Conservation (phyloP, 2,113 vertebrate genomes). For the Myrmecobius fasciatus region DNA sequence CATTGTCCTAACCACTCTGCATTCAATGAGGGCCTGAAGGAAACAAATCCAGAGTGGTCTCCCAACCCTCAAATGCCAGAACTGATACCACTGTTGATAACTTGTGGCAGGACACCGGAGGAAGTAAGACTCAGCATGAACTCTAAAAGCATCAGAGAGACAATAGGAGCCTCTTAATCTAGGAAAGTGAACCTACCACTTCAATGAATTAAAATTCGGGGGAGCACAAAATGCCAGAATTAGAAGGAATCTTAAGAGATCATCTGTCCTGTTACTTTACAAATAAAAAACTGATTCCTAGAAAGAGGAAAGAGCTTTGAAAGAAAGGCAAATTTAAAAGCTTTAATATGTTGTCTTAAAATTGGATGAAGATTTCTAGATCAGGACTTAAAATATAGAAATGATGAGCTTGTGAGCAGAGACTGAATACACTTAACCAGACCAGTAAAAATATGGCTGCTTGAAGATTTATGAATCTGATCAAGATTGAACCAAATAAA, state of each 20-base stretch:
- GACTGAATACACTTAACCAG: not conserved
- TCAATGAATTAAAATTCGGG: not conserved
- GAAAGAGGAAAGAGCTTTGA: not conserved
- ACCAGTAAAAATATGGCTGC: not conserved
- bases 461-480: not conserved
- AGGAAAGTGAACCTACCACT: not conserved
- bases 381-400: not conserved
- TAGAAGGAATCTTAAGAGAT: not conserved
- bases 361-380: not conserved
- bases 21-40: not conserved
- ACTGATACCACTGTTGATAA: not conserved
- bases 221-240: not conserved
- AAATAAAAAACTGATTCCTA: not conserved
- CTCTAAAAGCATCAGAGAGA: not conserved
- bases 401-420: not conserved
- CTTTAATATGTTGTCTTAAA: not conserved
- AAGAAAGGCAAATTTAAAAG: not conserved
- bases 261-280: not conserved
- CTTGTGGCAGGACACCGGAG: not conserved
- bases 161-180: not conserved
- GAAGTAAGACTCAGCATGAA: not conserved
- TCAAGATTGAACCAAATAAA: not conserved
- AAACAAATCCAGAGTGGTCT: not conserved
- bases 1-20: not conserved
- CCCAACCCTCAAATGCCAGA: not conserved